These are phyloP conservation scores for Sarcophaga variegata DNA, from an alignment of 2,888 invertebrate genomes.

Conservation along the genomic window DNA sequence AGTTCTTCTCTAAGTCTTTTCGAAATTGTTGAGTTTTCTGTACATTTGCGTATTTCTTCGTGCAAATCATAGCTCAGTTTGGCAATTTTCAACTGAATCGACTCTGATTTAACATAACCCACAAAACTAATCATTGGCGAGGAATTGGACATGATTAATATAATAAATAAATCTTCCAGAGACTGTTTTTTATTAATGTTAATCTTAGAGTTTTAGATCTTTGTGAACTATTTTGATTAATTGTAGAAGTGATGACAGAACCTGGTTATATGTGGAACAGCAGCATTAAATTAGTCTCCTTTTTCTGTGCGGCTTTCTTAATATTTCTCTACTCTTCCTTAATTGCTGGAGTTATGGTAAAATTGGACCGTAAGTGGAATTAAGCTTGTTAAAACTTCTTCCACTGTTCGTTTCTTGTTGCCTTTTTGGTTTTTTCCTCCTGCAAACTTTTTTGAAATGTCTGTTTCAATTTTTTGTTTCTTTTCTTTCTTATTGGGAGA, in stretches of 20 bases:
- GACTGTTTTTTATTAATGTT: background rate
- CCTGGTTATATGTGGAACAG: too few species aligned
- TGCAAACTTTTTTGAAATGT: background rate
- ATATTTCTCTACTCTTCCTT: too few species aligned
- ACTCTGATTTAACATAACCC: constrained; percentile 61
- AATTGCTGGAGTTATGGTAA: too few species aligned
- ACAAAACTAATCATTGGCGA: constrained; percentile 45
- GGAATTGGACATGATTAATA: constrained; percentile 51
- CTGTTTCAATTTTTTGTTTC: background rate
- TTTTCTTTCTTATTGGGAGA: background rate
- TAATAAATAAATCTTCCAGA: background rate
- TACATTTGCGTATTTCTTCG: constrained; percentile 79
- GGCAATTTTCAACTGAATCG: constrained; percentile 74
- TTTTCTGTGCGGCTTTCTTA: background rate
- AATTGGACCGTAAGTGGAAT: too few species aligned
- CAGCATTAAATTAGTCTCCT: background rate
- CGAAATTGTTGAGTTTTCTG: constrained; percentile 77
- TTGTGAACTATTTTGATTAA: background rate
- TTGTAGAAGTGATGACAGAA: background rate
- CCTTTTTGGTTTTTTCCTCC: background rate
- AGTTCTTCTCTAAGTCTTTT: constrained; percentile 78
- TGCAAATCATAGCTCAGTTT: constrained; percentile 79
- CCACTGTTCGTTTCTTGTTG: background rate
- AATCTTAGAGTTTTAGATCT: background rate
- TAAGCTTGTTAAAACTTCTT: too few species aligned